Conservation (phyloP, 2,113 vertebrate species). For the Carollia perspicillata region DNA sequence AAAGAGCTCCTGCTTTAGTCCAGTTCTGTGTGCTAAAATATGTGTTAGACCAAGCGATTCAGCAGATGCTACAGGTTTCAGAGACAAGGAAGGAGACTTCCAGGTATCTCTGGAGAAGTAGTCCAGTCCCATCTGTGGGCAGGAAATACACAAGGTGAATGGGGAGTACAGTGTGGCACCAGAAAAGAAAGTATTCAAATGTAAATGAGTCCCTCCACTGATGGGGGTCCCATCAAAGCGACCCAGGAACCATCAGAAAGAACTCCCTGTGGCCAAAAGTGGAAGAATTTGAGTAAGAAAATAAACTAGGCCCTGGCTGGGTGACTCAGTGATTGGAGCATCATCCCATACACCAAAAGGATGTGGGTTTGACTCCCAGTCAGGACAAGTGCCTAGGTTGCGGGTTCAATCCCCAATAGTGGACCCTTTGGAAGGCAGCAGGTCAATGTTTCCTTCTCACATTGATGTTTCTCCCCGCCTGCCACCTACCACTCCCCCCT, state of each 20-base stretch:
- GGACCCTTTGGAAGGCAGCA: no score
- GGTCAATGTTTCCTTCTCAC: no score
- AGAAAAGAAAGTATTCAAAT: neutral
- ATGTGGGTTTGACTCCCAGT: no score
- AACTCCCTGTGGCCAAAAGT: neutral
- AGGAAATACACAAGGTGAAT: neutral
- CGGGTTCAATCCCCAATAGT: no score
- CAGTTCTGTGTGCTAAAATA: neutral
- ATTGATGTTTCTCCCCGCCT: no score
- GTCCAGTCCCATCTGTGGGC: neutral
- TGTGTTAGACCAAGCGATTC: neutral
- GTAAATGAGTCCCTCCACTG: neutral
- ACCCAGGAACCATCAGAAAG: neutral
- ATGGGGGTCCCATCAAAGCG: neutral
- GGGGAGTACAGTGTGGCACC: neutral
- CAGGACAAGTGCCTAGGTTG: no score
- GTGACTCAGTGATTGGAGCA: no score
- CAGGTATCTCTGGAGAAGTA: neutral
- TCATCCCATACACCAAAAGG: no score
- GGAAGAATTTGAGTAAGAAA: neutral
- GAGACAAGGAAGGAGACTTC: neutral
- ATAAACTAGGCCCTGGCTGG: neutral
- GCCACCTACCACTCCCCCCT: no score
- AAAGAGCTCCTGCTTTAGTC: neutral
- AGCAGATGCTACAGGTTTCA: neutral